Conservation (phyloP, 1,140 invertebrate species). For the Panagrolaimus sp. region DNA sequence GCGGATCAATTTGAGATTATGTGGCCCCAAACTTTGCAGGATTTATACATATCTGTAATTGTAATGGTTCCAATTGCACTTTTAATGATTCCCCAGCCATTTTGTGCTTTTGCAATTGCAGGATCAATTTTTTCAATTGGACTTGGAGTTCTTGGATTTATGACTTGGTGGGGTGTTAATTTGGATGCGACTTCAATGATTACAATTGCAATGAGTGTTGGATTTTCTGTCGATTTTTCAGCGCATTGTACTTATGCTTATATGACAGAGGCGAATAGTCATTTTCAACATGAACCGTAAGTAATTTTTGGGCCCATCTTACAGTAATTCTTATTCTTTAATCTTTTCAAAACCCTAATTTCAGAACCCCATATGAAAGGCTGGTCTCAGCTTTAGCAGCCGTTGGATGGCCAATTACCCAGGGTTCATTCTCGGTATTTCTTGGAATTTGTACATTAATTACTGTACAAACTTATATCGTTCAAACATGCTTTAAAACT, state of each 20-base stretch:
- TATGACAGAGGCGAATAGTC: conserved; percentile 69
- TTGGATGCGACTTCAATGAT: conserved; percentile 96
- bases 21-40: conserved; percentile 55
- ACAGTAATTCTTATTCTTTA: conserved; percentile 29
- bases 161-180: conserved; percentile 88
- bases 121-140: conserved; percentile 92
- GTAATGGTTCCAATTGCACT: conserved; percentile 92
- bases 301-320: conserved; percentile 76
- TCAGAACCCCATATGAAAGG: conserved; percentile 68
- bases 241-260: conserved; percentile 93
- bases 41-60: conserved; percentile 59
- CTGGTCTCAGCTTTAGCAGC: conserved; percentile 78
- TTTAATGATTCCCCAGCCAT: conserved; percentile 85
- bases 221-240: conserved; percentile 91
- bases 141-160: conserved; percentile 85
- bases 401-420: conserved; percentile 82
- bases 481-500: conserved; percentile 94
- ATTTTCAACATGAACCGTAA: conserved; percentile 22
- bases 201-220: conserved; percentile 94
- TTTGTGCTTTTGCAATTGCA: conserved; percentile 85
- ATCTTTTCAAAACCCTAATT: conserved; percentile 23
- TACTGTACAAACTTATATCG: conserved; percentile 85
- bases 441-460: conserved; percentile 68
- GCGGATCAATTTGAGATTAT: conserved; percentile 54
- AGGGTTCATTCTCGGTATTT: conserved; percentile 68